These are phyloP conservation scores for Theristus sp. DNA, from an alignment of 2,888 invertebrate genomes.

Conservation along the genomic window DNA sequence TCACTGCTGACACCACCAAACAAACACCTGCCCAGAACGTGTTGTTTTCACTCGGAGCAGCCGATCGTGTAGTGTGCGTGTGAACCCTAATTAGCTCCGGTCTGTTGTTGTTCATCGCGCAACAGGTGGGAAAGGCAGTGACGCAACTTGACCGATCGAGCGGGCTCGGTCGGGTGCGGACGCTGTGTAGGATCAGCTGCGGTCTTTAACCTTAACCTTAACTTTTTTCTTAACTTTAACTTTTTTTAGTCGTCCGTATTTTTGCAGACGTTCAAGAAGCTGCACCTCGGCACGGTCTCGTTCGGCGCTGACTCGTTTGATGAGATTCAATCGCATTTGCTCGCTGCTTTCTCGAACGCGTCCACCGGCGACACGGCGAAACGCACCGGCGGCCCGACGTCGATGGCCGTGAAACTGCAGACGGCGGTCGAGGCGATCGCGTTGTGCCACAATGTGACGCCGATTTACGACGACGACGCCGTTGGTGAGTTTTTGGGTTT, in stretches of 20 bases:
- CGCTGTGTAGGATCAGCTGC: no score
- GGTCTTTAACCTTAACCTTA: no score
- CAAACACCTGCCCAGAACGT: background rate
- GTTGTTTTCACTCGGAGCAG: no score
- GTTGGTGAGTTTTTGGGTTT: conserved; percentile 16
- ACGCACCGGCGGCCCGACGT: no score
- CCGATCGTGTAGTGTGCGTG: no score
- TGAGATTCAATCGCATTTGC: conserved; percentile 38
- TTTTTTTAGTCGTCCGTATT: background rate
- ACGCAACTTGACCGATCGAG: no score
- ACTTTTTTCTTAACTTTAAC: no score
- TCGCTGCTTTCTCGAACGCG: background rate
- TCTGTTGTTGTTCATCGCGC: no score
- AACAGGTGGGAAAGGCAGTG: no score
- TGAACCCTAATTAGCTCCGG: no score
- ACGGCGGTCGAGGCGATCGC: conserved; percentile 82
- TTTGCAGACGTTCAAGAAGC: conserved; percentile 57
- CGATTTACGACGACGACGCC: conserved; percentile 53
- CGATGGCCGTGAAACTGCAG: background rate
- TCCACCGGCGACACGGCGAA: no score
- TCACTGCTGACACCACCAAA: background rate
- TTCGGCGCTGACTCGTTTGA: conserved; percentile 69
- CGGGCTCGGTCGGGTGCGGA: no score
- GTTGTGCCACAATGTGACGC: conserved; percentile 95
- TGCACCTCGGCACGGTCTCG: conserved; percentile 79